Evolutionary conservation across 2,797 vertebrate genomes (phyloP).

Genomic region (Anas capensis): DNA sequence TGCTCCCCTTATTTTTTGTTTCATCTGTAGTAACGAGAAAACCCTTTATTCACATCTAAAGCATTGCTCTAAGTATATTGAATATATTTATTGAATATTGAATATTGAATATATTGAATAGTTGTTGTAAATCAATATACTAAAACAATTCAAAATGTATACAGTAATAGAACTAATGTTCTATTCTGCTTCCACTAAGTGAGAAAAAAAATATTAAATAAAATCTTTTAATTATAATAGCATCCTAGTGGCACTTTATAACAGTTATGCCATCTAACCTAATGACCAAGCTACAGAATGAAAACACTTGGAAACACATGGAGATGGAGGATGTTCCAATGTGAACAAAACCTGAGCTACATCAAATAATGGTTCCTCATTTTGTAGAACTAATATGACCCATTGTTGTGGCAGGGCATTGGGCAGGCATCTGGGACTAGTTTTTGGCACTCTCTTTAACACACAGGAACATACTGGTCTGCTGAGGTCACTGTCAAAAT

Average conservation of each 20-base stretch:
- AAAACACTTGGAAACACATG: background rate
- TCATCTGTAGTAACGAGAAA: background rate
- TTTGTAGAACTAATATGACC: background rate
- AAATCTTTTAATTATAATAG: background rate
- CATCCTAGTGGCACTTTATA: background rate
- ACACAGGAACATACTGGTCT: background rate
- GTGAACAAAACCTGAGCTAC: background rate
- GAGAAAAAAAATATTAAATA: background rate
- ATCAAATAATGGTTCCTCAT: background rate
- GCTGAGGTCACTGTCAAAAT: background rate
- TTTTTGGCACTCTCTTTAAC: background rate
- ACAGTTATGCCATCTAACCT: background rate
- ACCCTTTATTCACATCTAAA: background rate
- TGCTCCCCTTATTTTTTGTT: background rate
- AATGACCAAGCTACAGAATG: background rate
- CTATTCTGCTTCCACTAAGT: background rate
- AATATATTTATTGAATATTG: background rate
- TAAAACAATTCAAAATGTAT: background rate
- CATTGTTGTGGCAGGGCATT: background rate
- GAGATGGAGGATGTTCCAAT: background rate
- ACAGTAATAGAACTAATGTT: background rate
- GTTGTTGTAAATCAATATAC: background rate
- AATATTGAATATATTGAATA: background rate
- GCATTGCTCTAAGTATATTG: background rate
- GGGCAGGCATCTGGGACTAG: background rate